These are phyloP conservation scores for Copsychus sechellarum DNA, from an alignment of 2,113 vertebrate genomes.

Conservation along the genomic window DNA sequence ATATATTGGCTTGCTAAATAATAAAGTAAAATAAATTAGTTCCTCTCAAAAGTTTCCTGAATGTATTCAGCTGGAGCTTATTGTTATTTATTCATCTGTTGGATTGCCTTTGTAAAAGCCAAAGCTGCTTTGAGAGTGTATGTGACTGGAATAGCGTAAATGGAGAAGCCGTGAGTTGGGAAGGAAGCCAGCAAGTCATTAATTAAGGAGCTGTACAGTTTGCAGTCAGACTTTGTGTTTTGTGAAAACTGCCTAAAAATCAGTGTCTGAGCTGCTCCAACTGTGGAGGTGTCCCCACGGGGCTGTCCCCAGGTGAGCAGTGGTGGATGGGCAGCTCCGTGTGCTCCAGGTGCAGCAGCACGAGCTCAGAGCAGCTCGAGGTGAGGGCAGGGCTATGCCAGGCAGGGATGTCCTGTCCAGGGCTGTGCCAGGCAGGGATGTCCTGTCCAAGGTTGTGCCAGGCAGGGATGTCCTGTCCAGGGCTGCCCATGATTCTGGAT, in stretches of 20 bases:
- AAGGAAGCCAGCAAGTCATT: slow-evolving; percentile 26
- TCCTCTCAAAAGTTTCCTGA: slow-evolving; percentile 43
- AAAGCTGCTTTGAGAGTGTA: neutral
- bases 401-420: too few species aligned
- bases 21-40: slow-evolving; percentile 62
- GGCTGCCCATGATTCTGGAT: neutral
- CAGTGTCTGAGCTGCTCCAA: neutral
- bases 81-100: slow-evolving; percentile 68
- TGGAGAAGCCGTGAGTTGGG: neutral
- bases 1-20: slow-evolving; percentile 55
- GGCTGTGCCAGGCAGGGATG: too few species aligned
- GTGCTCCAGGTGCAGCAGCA: accelerated
- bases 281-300: neutral
- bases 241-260: neutral
- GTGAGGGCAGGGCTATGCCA: too few species aligned
- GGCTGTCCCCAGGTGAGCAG: neutral
- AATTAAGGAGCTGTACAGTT: slow-evolving; percentile 32
- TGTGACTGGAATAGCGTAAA: slow-evolving; percentile 59
- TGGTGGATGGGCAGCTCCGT: accelerated
- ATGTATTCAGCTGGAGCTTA: slow-evolving; percentile 18
- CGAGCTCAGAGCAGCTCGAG: accelerated
- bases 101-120: slow-evolving; percentile 47
- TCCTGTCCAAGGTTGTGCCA: neutral
- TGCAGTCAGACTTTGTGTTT: neutral
- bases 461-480: neutral